These are phyloP conservation scores for Kryptolebias ocellatus DNA, from an alignment of 2,797 vertebrate species.

Conservation along the genomic window DNA sequence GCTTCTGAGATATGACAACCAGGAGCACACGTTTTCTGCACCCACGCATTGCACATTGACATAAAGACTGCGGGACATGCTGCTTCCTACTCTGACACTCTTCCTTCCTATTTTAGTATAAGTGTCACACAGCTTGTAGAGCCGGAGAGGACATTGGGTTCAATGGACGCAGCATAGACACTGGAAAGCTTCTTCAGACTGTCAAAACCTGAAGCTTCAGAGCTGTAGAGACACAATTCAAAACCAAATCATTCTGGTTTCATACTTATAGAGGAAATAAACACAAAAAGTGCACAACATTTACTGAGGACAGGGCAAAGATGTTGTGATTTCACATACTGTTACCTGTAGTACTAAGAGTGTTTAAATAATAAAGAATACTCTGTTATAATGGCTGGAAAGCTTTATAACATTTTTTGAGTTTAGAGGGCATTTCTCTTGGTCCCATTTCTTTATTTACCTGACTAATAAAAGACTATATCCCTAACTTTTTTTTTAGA, in stretches of 20 bases:
- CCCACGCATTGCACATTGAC: slow-evolving; percentile 1
- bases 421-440: too few relatives aligned
- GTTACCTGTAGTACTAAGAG: too few relatives aligned
- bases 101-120: slow-evolving; percentile 7
- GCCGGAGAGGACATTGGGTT: slow-evolving; percentile 1
- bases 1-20: slow-evolving; percentile 17
- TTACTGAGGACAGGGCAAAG: background rate
- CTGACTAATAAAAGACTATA: too few relatives aligned
- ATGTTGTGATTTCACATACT: too few relatives aligned
- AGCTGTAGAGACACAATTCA: background rate
- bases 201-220: background rate
- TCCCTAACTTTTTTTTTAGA: too few relatives aligned
- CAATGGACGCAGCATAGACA: background rate
- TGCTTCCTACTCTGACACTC: slow-evolving; percentile 21
- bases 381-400: too few relatives aligned
- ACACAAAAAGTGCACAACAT: background rate
- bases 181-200: background rate
- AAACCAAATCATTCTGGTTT: background rate
- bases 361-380: too few relatives aligned
- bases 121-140: slow-evolving; percentile 3
- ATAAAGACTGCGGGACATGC: background rate
- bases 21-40: background rate
- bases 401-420: too few relatives aligned
- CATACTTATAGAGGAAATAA: too few relatives aligned
- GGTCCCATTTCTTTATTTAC: too few relatives aligned